Base-by-base conservation (phyloP, 2,113 vertebrate species). In the Camelus bactrianus region DNA sequence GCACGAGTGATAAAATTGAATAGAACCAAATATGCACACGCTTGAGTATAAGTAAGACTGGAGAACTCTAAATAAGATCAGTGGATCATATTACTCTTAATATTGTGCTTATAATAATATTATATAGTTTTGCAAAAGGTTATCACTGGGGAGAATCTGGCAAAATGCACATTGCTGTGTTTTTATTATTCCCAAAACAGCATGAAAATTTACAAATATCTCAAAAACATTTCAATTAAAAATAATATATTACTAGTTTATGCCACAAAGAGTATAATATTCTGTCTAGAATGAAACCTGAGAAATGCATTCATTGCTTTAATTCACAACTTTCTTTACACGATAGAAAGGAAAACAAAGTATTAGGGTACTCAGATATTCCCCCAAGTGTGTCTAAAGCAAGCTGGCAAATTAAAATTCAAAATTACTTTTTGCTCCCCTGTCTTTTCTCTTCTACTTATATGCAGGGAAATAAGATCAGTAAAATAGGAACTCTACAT, bases 221-320 rank as follows among this genome's bases (percentile, higher is more conserved):
- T 89, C 46, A 46, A 89, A 38, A 70, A 77, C 3, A 75, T 92
- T 85, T 97, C 4, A 67, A 85, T 69, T 75, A 91, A 92, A 95
- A 89, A 56, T 35, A 79, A 2, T 82, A 9, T 73, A n/a, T 91
- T 92, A 17, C 9, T 67, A 52, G 93, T 20, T 19, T 77, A 48
- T 50, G 22, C 11, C 35, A 87, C 6, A 22, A 73, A 84, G 7
- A 82, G 5, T 94, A 80, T 52, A 91, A 76, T 76, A 70, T 4
- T 82, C 4, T 69, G 20, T 69, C 14, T 56, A 62, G 14, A 96
- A 65, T 70, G 15, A 52, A 14, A 94, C 15, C 30, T 56, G 16
- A 77, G 32, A 79, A 87, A 91, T 94, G 13, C 12, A 6, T 19
- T 89, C n/a, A 86, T 5, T 52, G 22, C 22, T 83, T 93, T 85